Evolutionary conservation across 2,797 vertebrate genomes (phyloP), one percentile per base, ranked within the genome.

Genomic region (Falco peregrinus): DNA sequence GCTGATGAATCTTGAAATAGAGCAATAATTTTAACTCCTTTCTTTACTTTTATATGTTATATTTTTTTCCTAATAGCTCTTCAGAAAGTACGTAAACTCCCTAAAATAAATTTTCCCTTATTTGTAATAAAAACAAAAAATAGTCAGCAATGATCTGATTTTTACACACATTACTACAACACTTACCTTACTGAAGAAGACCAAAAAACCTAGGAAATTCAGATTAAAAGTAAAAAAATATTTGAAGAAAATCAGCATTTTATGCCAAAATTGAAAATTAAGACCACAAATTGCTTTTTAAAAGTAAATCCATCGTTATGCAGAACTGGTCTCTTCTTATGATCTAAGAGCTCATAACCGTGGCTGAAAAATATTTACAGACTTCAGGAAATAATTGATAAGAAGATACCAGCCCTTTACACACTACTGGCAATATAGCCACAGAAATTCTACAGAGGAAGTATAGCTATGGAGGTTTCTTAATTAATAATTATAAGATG

Each of bases 121-220:
- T 59, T 67, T 39, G 12, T 53, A 60, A 37, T 28, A 4, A 71
- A 87, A 92, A 11, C 2, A 10, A 63, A 73, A 61, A 48, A 51
- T 8, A 75, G 22, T 64, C 37, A 68, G 7, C 5, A 41, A 45
- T 28, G 0, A 48, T n/a, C 81, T 57, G 2, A 28, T n/a, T 89
- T 89, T 71, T 68, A 31, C 7, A 33, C 13, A 81, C 20, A 16
- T 77, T 78, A 28, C 5, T 71, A 51, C 13, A 78, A 22, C 39
- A 37, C 0, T 51, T 81, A 4, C 1, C 0, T 59, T 81, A 43
- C 9, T 41, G n/a, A 56, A 14, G 4, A 76, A 61, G 10, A 3
- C 4, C 80, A 18, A 74, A 41, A 83, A 86, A 67, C 28, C 9
- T 9, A 63, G 13, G 9, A 68, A 78, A 76, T 53, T 81, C 19